Evolutionary conservation across 92 coral and sea anemone species (phyloP), one percentile per base, ranked within the genome.

Genomic region (Montipora capitata): DNA sequence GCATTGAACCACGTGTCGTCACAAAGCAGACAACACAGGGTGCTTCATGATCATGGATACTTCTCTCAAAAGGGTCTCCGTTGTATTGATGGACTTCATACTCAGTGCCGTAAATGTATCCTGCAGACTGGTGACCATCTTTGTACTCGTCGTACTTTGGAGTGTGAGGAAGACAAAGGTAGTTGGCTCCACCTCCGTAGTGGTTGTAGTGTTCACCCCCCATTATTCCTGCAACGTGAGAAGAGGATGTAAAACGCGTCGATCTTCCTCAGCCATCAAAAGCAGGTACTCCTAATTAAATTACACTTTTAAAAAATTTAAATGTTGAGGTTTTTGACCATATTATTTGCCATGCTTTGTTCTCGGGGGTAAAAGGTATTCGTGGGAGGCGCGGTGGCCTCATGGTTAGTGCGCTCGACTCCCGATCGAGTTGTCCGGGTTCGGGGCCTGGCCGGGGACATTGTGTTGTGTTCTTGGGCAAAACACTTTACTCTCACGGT

Each of bases 101-200:
- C 39, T 79, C 71, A 17, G 90, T 86, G 54, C 96, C 89, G 73
- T 91, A 90, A 41, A 90, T 65, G 62, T 76, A 87, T 20, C 62
- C 70, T 1, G 40, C 12, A 2, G 2, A 0, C 49, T 79, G 62
- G 2, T 0, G 17, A 20, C 72, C 74, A 38, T 64, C 62, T 52
- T 64, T 10, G 62, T 79, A 79, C 83, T 44, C 64, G 64, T 48
- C 62, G 45, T 48, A 79, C 74, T 79, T 79, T 48, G 83, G 83
- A 1, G 5, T 59, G 62, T 48, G 52, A 43, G 83, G 73, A 68
- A 79, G 74, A 39, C 73, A 79, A 18, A 79, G 68, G 74, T 79
- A 79, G 3, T 79, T 51, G 5, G 43, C 18, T 79, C 83, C 83
- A 40, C 83, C 73, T 20, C 74, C 83, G 48, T 2, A 5, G 39